Evolutionary conservation across 2,888 invertebrate genomes (phyloP).

Genomic region (Patella pellucida): DNA sequence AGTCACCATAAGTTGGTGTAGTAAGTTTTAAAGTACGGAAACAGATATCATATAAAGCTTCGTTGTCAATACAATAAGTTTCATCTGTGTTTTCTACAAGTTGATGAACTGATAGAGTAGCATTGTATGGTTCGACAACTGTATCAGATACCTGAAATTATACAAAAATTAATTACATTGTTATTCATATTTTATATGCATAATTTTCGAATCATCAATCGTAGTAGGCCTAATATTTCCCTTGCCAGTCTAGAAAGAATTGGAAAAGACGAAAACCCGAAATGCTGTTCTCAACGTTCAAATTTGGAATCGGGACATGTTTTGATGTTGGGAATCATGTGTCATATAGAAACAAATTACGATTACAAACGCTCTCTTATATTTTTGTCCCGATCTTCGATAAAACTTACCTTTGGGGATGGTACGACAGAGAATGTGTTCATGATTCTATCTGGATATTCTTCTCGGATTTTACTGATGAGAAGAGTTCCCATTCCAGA

Average conservation of each 20-base stretch:
- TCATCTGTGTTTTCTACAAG: constrained; percentile 10
- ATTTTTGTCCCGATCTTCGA: too few species aligned
- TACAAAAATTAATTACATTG: too few species aligned
- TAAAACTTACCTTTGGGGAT: not conserved
- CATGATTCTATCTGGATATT: constrained; percentile 8
- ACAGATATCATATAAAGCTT: constrained; percentile 1
- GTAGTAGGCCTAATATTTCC: too few species aligned
- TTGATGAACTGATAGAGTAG: constrained; percentile 6
- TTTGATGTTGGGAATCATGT: too few species aligned
- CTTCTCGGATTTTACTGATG: not conserved
- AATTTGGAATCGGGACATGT: too few species aligned
- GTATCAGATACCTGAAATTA: not conserved
- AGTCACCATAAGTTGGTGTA: constrained; percentile 4
- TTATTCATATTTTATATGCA: too few species aligned
- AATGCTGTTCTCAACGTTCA: too few species aligned
- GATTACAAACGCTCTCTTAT: too few species aligned
- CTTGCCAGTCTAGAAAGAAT: too few species aligned
- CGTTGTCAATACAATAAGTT: constrained; percentile 6
- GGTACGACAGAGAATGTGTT: constrained; percentile 4
- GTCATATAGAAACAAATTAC: too few species aligned
- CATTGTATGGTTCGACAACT: constrained; percentile 1
- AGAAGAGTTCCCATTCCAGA: constrained; percentile 10
- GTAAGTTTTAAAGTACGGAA: constrained; percentile 1
- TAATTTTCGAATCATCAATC: too few species aligned
- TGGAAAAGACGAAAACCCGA: too few species aligned